phyloP scores from a whole-genome alignment of 2,888 invertebrate genomes.

The Spialia ferax region DNA sequence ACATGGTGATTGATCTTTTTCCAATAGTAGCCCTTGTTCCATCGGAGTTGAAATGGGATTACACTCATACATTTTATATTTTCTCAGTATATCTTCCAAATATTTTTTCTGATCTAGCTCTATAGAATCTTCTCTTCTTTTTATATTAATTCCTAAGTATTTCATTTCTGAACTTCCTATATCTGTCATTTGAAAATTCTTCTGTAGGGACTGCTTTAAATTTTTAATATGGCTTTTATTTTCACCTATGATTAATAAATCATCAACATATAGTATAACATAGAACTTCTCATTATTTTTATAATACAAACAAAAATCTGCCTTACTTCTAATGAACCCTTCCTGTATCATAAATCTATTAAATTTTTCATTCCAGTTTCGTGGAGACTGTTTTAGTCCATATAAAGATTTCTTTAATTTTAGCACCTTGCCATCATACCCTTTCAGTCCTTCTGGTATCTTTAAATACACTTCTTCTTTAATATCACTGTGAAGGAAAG shows the following conservation, averaged over 20 bases:
- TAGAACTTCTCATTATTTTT: not conserved
- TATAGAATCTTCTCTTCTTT: not conserved
- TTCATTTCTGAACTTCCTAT: not conserved
- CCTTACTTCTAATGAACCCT: not conserved
- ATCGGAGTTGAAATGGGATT: not conserved
- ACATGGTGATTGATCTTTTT: not conserved
- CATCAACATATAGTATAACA: not conserved
- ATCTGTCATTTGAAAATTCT: not conserved
- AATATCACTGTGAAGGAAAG: not conserved
- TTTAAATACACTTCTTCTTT: conserved; percentile 1
- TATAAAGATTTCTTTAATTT: conserved; percentile 1
- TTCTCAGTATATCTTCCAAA: not conserved
- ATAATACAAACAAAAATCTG: not conserved
- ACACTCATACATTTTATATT: not conserved
- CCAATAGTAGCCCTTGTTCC: not conserved
- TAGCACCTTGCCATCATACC: not conserved
- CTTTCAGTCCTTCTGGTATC: not conserved
- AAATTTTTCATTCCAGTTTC: not conserved
- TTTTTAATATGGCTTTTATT: not conserved
- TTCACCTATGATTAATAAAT: not conserved
- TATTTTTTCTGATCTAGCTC: not conserved
- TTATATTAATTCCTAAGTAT: not conserved
- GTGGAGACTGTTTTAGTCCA: not conserved
- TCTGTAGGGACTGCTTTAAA: not conserved
- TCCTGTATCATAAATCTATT: not conserved